Base-by-base conservation (phyloP, 2,113 vertebrate species). In the Gobius niger region DNA sequence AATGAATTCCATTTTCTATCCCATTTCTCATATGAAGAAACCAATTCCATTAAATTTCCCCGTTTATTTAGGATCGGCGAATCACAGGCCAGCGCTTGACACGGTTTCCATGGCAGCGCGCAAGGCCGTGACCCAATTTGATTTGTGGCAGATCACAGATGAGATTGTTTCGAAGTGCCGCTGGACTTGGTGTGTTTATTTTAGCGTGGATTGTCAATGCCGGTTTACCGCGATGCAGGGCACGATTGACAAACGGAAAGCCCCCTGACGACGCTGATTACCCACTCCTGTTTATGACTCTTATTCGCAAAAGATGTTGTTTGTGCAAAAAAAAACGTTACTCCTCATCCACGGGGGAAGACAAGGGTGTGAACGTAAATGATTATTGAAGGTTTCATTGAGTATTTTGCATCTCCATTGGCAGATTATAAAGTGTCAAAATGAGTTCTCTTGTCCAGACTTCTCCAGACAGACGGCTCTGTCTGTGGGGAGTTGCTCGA, bases 111-210 rank as follows among this genome's bases (percentile, higher is more conserved):
- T 82, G 73, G 82, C 42, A 84, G 77, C 84, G 40, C 76, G 70
- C 54, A 81, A 77, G 72, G 80, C 78, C 73, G 15, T 83, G 82
- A 84, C 84, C 89, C 81, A 85, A 70, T 87, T 87, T 80, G 16
- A 67, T 76, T 51, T 83, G 74, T 73, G 68, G 15, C 53, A 77
- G 70, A 88, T 88, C 82, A 86, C 70, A 82, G 79, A 79, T 79
- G 63, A 78, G 67, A 77, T 69, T 42, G 42, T 68, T 34, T 67
- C 40, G n/a, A 68, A 57, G 53, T 60, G 57, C 57, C 34, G 34
- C 34, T 9, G 57, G 57, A 40, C 57, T n/a, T 2, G 54, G 54
- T 47, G 66, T 34, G 51, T 64, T 34, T 60, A 15, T 60, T 60
- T 60, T 15, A 2, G 63, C 40, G 52, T 42, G n/a, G 44, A 53